Percentiles rank a stretch among this genome's conserved stretches.
phyloP scores from a whole-genome alignment of 1,140 invertebrate species.

The Drosophila erecta region DNA sequence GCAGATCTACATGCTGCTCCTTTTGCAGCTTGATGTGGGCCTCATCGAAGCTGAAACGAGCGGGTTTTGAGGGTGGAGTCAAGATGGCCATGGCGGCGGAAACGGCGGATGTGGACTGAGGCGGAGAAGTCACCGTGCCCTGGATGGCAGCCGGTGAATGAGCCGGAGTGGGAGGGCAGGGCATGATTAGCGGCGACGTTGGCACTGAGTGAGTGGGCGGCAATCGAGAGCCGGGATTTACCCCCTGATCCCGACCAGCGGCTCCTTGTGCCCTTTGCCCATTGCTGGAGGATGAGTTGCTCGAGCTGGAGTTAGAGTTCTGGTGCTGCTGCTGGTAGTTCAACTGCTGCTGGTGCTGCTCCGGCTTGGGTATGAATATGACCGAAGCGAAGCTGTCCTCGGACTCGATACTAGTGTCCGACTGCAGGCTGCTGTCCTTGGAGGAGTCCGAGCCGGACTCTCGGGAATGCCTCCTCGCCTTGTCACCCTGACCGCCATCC shows the following conservation, averaged over 20 bases:
- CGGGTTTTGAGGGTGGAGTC: constrained; percentile 60
- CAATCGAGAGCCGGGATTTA: constrained; percentile 26
- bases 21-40: constrained; percentile 77
- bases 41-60: constrained; percentile 76
- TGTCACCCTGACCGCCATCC: constrained; percentile 52
- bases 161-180: constrained; percentile 84
- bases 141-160: constrained; percentile 81
- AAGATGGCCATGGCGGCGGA: constrained; percentile 78
- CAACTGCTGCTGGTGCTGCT: constrained; percentile 79
- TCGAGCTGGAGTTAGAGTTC: constrained; percentile 85
- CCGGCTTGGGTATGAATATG: constrained; percentile 92
- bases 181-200: constrained; percentile 88
- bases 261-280: constrained; percentile 33
- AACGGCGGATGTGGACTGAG: constrained; percentile 67
- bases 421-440: constrained; percentile 96
- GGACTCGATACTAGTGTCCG: constrained; percentile 96
- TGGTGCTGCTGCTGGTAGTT: constrained; percentile 80
- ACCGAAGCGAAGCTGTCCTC: constrained; percentile 96
- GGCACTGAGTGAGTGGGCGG: constrained; percentile 87
- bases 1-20: constrained; percentile 34
- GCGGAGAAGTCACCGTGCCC: constrained; percentile 65
- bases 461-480: constrained; percentile 86
- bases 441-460: constrained; percentile 96
- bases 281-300: constrained; percentile 84
- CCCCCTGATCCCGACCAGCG: constrained; percentile 10